Evolutionary conservation across 2,113 vertebrate genomes (phyloP), one percentile per base, ranked within the genome.

Genomic region (Odontophorus gujanensis): DNA sequence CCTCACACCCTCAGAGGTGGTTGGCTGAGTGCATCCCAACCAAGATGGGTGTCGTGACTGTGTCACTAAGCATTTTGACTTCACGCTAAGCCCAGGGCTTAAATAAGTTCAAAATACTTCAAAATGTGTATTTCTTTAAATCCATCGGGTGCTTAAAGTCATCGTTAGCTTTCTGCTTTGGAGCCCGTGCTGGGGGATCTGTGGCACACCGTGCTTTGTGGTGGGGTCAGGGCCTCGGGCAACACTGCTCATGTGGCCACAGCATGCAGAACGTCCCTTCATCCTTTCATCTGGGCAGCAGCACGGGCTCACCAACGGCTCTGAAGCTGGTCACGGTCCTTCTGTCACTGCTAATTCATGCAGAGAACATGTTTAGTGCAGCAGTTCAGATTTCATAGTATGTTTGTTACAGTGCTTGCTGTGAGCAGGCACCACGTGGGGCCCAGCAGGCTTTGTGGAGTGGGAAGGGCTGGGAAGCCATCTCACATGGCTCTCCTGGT

Each of bases 271-370:
- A 14, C 25, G 21, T 53, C 62, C 48, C 20, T 40, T 42, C 40
- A 50, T 42, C 38, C 63, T 73, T 28, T 2, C 34, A 61, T 73
- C 59, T 42, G 86, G 9, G 53, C 26, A 42, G 30, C 38, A 25
- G 24, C 12, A 2, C 1, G 8, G 22, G 38, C n/a, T 53, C 61
- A 30, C 43, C 51, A 22, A 0, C 26, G 25, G 13, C 40, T 76
- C 32, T 61, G 40, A 15, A 62, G 16, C 17, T 28, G 13, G 25
- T 20, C 45, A 43, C 38, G 7, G 57, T 43, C 32, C 17, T 48
- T 42, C 2, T 45, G 16, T 36, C 16, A 20, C 66, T 1, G 1
- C 63, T 62, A 47, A 34, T 71, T 26, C 1, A 1, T 42, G 24
- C 65, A 71, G 24, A 67, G 55, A 42, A 51, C 85, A 16, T 16